Evolutionary conservation across 2,113 vertebrate species (phyloP).

Genomic region (Vidua chalybeata): DNA sequence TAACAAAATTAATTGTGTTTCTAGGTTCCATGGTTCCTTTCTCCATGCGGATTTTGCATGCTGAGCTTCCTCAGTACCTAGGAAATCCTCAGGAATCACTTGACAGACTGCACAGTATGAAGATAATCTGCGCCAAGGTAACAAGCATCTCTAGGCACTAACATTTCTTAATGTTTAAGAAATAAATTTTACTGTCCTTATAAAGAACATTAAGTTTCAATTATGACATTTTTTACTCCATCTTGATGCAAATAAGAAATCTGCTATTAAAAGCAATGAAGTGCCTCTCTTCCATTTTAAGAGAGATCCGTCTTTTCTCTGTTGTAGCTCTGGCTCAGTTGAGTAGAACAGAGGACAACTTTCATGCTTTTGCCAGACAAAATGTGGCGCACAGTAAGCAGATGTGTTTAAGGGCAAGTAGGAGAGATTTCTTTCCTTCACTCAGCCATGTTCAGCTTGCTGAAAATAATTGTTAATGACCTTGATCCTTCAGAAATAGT

Average conservation of each 20-base stretch:
- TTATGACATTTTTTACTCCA: background rate
- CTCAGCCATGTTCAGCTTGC: background rate
- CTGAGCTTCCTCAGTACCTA: slow-evolving; percentile 94
- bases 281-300: background rate
- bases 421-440: background rate
- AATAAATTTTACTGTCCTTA: background rate
- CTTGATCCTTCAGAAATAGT: background rate
- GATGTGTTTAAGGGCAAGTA: background rate
- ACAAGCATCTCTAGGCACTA: background rate
- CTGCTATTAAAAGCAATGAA: background rate
- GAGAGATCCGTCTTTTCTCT: background rate
- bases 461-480: background rate
- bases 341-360: background rate
- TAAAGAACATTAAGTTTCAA: background rate
- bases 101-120: slow-evolving; percentile 91
- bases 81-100: slow-evolving; percentile 92
- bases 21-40: slow-evolving; percentile 98
- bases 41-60: slow-evolving; percentile 93
- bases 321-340: background rate
- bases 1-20: background rate
- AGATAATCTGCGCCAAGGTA: slow-evolving; percentile 88
- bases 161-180: background rate
- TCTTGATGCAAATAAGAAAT: background rate
- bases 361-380: background rate
- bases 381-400: background rate